These are phyloP conservation scores for Serripes groenlandicus DNA, from an alignment of 2,888 invertebrate genomes.

Conservation along the genomic window DNA sequence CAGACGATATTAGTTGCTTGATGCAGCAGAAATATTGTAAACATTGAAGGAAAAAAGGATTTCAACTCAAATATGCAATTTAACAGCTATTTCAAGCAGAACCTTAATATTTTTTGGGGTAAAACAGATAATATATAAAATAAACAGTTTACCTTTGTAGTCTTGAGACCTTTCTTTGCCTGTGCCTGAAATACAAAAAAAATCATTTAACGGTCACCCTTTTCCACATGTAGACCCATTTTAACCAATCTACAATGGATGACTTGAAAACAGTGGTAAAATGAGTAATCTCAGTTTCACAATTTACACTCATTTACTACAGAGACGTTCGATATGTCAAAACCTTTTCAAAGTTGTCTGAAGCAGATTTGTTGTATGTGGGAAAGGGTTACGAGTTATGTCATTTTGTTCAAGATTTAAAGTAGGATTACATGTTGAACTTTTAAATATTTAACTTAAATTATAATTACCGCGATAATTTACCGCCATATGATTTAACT, in stretches of 20 bases:
- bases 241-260: neutral
- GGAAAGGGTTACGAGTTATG: neutral
- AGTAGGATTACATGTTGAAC: no score
- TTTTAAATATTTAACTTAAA: neutral
- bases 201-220: neutral
- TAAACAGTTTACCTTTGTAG: constrained; percentile 34
- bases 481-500: no score
- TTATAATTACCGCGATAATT: no score
- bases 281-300: neutral
- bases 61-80: no score
- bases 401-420: no score
- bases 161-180: constrained; percentile 48
- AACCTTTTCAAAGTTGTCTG: neutral
- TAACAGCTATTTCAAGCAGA: no score
- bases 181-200: constrained; percentile 21
- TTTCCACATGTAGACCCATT: neutral
- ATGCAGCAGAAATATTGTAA: no score
- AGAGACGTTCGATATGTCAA: neutral
- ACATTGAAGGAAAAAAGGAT: no score
- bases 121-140: neutral
- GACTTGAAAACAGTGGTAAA: neutral
- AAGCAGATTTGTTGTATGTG: neutral
- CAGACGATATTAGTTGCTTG: no score
- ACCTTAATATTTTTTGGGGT: neutral
- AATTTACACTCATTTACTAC: no score